Evolutionary conservation across 2,113 vertebrate genomes (phyloP).

Genomic region (Nerophis lumbriciformis): DNA sequence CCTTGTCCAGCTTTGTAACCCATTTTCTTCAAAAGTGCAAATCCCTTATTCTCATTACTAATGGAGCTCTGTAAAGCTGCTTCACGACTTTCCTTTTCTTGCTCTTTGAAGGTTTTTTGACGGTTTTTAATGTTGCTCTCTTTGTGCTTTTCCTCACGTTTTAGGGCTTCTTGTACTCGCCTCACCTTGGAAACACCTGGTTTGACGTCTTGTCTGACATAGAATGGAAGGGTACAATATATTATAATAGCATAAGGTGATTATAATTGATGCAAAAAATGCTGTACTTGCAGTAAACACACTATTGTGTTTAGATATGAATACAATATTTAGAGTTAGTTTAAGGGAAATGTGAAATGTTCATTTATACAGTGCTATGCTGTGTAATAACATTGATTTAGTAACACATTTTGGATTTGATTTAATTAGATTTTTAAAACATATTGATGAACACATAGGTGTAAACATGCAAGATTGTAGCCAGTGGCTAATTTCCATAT

Average conservation of each 20-base stretch:
- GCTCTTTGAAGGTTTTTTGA: slow-evolving; percentile 85
- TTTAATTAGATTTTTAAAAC: too few relatives aligned
- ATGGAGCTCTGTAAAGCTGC: slow-evolving; percentile 79
- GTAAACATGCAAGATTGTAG: too few relatives aligned
- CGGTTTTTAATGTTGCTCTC: slow-evolving; percentile 81
- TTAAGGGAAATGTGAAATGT: too few relatives aligned
- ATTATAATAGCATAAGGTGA: neutral
- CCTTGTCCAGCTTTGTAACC: slow-evolving; percentile 92
- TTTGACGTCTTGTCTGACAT: slow-evolving; percentile 81
- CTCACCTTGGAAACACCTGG: slow-evolving; percentile 86
- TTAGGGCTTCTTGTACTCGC: slow-evolving; percentile 75
- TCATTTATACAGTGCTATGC: too few relatives aligned
- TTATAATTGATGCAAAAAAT: neutral
- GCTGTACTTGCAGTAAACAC: neutral
- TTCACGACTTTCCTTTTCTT: slow-evolving; percentile 85
- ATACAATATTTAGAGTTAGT: neutral
- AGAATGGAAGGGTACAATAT: neutral
- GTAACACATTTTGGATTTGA: too few relatives aligned
- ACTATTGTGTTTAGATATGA: neutral
- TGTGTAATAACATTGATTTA: too few relatives aligned
- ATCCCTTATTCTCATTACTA: slow-evolving; percentile 86
- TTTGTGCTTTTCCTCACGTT: slow-evolving; percentile 77
- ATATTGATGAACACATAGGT: too few relatives aligned
- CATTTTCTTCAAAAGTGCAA: slow-evolving; percentile 95
- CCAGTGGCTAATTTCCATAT: too few relatives aligned